These are phyloP conservation scores for Muscicapa adusta DNA, from an alignment of 2,113 vertebrate species.

Conservation along the genomic window DNA sequence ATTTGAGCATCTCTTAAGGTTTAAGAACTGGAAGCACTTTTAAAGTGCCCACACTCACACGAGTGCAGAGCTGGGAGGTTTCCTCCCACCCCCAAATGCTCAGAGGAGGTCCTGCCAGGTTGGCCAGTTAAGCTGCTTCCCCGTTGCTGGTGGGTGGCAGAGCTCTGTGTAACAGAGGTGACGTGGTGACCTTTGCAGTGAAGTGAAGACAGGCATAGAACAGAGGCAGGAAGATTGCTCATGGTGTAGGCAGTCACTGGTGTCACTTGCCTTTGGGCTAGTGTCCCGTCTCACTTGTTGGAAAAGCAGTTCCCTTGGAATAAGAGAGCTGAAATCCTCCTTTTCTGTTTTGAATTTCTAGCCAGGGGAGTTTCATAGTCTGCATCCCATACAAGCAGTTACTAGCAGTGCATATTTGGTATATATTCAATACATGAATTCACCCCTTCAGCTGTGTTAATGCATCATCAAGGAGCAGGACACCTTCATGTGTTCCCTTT, in stretches of 20 bases:
- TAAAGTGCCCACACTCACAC: not conserved
- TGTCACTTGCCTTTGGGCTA: not conserved
- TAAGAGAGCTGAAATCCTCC: not conserved
- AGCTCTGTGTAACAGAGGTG: not conserved
- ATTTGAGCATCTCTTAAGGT: constrained; percentile 22
- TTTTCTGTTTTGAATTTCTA: not conserved
- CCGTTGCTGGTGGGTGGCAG: not conserved
- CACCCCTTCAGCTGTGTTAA: not conserved
- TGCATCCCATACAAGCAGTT: not conserved
- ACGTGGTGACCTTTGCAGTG: not conserved
- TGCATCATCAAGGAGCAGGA: not conserved
- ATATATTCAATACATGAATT: not conserved
- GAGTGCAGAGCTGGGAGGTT: not conserved
- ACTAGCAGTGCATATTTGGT: not conserved
- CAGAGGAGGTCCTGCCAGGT: not conserved
- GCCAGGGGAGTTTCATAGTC: not conserved
- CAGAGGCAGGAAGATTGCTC: not conserved
- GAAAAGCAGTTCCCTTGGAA: not conserved
- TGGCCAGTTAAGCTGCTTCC: not conserved
- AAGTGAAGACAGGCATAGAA: not conserved
- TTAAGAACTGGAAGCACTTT: constrained; percentile 8
- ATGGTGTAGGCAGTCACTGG: not conserved
- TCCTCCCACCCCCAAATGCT: not conserved
- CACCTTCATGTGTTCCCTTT: not conserved
- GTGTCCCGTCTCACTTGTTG: not conserved